Conservation (phyloP, 23 tunicate genomes). For the Ciona savignyi region DNA sequence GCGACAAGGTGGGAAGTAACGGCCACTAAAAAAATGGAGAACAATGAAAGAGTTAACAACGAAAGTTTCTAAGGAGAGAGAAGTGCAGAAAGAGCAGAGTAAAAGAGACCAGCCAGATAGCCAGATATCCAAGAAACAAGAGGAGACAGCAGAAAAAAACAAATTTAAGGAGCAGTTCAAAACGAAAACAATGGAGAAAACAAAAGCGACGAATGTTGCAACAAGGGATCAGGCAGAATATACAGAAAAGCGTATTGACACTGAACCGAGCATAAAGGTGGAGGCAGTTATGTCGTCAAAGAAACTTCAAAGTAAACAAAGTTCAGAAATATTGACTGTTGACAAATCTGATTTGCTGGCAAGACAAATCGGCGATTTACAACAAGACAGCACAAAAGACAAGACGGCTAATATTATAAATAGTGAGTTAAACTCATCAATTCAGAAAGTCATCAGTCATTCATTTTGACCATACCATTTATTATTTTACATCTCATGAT, state of each 20-base stretch:
- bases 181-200: neutral
- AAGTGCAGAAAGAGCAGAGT: neutral
- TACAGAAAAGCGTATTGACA: neutral
- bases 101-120: neutral
- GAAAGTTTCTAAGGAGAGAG: neutral
- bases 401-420: neutral
- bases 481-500: neutral
- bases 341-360: too few species aligned
- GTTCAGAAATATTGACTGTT: too few species aligned
- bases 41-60: neutral
- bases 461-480: neutral
- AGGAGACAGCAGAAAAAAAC: neutral
- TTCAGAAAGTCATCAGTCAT: neutral
- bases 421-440: slow-evolving; percentile 15
- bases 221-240: neutral
- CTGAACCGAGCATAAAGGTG: too few species aligned
- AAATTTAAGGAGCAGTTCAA: neutral
- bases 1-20: neutral
- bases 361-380: too few species aligned
- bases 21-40: neutral
- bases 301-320: too few species aligned
- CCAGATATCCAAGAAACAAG: neutral
- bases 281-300: neutral
- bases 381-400: neutral
- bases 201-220: neutral